Percentiles rank a stretch among this genome's conserved stretches.
Conservation (phyloP, 2,888 invertebrate genomes). For the Cantharis rufa region DNA sequence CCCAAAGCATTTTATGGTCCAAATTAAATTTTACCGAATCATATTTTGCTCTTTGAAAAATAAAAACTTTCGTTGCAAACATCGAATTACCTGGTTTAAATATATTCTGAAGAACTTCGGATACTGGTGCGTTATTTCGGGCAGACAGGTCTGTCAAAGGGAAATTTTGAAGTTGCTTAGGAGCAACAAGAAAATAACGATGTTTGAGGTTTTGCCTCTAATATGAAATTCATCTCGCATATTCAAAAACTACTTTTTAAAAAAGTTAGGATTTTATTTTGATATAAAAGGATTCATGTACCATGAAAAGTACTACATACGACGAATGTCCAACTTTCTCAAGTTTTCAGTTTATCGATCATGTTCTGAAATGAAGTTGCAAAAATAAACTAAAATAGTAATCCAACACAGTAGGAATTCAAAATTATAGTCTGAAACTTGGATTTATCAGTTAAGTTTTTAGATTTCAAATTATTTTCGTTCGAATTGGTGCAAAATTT, state of each 20-base stretch:
- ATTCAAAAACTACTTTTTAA: not conserved
- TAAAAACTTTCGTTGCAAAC: not conserved
- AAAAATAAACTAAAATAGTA: not conserved
- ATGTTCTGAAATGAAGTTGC: not conserved
- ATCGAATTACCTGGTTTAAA: not conserved
- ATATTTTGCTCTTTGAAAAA: not conserved
- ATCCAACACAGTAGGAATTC: not conserved
- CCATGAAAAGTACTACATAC: not conserved
- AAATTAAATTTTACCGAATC: not conserved
- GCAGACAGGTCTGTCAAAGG: not conserved
- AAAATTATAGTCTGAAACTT: not conserved
- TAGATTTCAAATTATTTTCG: not conserved
- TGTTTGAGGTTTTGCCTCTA: not conserved
- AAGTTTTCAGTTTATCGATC: not conserved
- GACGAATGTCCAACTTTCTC: not conserved
- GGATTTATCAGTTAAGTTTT: not conserved
- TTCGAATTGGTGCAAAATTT: not conserved
- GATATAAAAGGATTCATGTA: not conserved
- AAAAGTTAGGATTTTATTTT: not conserved
- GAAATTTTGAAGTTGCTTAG: not conserved
- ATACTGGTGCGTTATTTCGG: not conserved
- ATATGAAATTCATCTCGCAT: not conserved
- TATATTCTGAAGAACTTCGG: not conserved
- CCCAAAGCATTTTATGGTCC: not conserved
- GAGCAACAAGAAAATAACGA: not conserved